A percentile compares a stretch with the other conserved stretches of the same genome.
These are phyloP conservation scores for Chaetodon auriga DNA, from an alignment of 2,113 vertebrate species.

Conservation along the genomic window DNA sequence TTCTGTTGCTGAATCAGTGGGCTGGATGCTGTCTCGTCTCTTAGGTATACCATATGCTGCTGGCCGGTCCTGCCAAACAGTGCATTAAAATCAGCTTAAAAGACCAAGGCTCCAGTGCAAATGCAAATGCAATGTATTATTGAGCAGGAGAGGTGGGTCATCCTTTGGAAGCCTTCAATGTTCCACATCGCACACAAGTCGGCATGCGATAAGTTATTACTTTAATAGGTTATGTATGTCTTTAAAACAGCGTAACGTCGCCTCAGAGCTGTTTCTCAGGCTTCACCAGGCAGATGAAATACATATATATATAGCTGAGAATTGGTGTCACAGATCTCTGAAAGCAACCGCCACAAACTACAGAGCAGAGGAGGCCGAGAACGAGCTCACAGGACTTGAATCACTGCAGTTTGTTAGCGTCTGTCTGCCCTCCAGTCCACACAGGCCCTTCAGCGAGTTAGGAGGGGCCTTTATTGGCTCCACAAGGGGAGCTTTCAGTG, in stretches of 20 bases:
- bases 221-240: not conserved
- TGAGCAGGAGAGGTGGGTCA: not conserved
- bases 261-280: constrained; percentile 30
- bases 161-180: no score
- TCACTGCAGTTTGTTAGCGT: constrained; percentile 27
- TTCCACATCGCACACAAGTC: not conserved
- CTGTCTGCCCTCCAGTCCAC: constrained; percentile 34
- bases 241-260: not conserved
- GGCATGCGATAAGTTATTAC: not conserved
- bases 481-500: constrained; percentile 66
- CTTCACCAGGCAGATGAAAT: constrained; percentile 17
- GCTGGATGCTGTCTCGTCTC: not conserved
- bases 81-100: constrained; percentile 1
- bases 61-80: not conserved
- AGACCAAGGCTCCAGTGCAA: not conserved
- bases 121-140: not conserved
- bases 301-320: not conserved
- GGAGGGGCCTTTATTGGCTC: constrained; percentile 52
- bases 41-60: not conserved
- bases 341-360: constrained; percentile 47
- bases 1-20: not conserved
- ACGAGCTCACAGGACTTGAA: constrained; percentile 35
- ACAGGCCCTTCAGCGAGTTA: constrained; percentile 32
- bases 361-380: constrained; percentile 11
- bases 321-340: constrained; percentile 21